Conservation (phyloP, 2,113 vertebrate genomes). For the Probosciger aterrimus region DNA sequence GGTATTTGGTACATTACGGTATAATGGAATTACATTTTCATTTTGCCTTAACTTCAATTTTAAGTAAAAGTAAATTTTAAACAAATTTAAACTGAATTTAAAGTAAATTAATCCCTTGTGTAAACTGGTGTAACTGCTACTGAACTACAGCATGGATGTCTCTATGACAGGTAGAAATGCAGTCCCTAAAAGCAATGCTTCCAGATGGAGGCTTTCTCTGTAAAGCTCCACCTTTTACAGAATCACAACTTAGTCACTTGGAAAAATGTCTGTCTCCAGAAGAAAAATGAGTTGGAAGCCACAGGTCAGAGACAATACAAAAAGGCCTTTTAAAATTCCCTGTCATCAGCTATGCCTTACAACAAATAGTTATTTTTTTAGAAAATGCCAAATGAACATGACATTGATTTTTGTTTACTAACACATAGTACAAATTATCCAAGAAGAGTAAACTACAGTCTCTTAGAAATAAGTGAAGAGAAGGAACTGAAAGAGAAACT, state of each 20-base stretch:
- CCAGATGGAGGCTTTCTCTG: background rate
- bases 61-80: background rate
- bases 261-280: background rate
- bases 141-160: background rate
- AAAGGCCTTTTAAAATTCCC: background rate
- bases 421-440: background rate
- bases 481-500: background rate
- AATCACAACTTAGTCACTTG: background rate
- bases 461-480: background rate
- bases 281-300: background rate
- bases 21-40: background rate
- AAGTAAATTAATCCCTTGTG: background rate
- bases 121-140: background rate
- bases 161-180: background rate
- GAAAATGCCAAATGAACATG: background rate
- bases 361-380: background rate
- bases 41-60: background rate
- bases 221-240: background rate
- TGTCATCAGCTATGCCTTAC: background rate
- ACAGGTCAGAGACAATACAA: background rate
- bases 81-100: background rate
- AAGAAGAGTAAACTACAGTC: background rate
- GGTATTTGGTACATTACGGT: background rate
- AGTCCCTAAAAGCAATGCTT: background rate
- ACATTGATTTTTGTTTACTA: background rate